Base-by-base conservation (phyloP, 2,797 vertebrate species). In the Ambastaia sidthimunki region DNA sequence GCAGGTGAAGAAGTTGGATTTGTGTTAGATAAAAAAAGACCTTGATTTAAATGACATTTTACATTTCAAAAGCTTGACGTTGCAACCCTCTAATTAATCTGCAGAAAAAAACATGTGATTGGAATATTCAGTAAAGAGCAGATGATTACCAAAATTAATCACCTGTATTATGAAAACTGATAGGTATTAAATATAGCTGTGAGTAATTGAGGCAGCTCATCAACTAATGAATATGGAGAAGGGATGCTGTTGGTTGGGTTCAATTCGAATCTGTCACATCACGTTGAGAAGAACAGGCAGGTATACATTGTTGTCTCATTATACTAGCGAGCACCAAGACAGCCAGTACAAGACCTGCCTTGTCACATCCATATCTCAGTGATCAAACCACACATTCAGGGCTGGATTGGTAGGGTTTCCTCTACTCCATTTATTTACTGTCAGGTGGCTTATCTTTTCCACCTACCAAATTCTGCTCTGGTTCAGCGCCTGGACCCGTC, bases 301-400 rank as follows among this genome's bases (percentile, higher is more conserved):
- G 41, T 52, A 48, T 37, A 23, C 15, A n/a, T 23, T 50, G 21
- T 76, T 50, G 41, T 55, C 23, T 71, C 25, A 54, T 66, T 60
- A 31, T 44, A 41, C 47, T 59, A 25, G 21, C 9, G 9, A 62
- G 52, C 31, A 21, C 18, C 13, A 54, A 37, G 62, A 73, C 69
- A 69, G 28, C 28, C 57, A 31, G 41, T 52, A 37, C 75, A 60
- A 55, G 57, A 19, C 52, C 41, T 62, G 63, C 2, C 62, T 41
- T 63, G 28, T 73, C 28, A 68, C 31, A 55, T 74, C 59, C 15
- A 1, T 34, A 76, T 70, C 47, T 68, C 50, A 71, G 1, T 21
- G 50, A 41, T 89, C 82, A 93, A 66, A 91, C 74, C 54, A 80
- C 80, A 73, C 88, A 91, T 2, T 89, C 70, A 1, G 84, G 84